phyloP scores from a whole-genome alignment of 2,797 vertebrate species.

The Eulemur rubriventer region DNA sequence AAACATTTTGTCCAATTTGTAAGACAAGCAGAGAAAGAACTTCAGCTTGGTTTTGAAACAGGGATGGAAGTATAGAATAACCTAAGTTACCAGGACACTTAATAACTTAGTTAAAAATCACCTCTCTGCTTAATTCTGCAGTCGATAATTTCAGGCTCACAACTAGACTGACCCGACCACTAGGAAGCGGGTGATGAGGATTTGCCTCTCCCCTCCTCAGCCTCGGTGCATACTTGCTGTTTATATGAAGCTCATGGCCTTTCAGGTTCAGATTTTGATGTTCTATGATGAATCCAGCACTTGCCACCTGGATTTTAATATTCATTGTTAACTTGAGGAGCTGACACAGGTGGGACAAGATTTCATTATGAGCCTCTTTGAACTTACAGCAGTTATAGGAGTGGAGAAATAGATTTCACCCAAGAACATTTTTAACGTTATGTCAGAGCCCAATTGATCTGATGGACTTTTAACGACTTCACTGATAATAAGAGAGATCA shows the following conservation, averaged over 20 bases:
- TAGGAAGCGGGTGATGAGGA: neutral
- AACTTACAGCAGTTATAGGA: constrained; percentile 74
- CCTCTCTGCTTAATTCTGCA: neutral
- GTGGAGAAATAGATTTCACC: constrained; percentile 79
- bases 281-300: constrained; percentile 70
- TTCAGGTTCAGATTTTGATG: constrained; percentile 70
- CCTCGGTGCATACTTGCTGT: constrained; percentile 46
- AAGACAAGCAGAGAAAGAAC: neutral
- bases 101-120: neutral
- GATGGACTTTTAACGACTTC: constrained; percentile 73
- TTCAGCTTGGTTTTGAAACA: neutral
- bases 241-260: constrained; percentile 52
- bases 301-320: constrained; percentile 74
- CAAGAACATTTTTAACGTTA: constrained; percentile 66
- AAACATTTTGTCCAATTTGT: neutral
- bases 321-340: constrained; percentile 79
- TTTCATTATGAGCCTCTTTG: constrained; percentile 79
- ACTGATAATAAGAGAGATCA: constrained; percentile 34
- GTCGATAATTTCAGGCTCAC: neutral
- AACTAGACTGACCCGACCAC: neutral
- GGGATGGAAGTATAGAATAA: neutral
- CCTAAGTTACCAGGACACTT: neutral
- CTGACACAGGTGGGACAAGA: constrained; percentile 70
- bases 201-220: neutral
- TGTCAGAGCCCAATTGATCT: constrained; percentile 74